Conservation (phyloP, 1,140 invertebrate genomes). For the Onthophagus taurus region DNA sequence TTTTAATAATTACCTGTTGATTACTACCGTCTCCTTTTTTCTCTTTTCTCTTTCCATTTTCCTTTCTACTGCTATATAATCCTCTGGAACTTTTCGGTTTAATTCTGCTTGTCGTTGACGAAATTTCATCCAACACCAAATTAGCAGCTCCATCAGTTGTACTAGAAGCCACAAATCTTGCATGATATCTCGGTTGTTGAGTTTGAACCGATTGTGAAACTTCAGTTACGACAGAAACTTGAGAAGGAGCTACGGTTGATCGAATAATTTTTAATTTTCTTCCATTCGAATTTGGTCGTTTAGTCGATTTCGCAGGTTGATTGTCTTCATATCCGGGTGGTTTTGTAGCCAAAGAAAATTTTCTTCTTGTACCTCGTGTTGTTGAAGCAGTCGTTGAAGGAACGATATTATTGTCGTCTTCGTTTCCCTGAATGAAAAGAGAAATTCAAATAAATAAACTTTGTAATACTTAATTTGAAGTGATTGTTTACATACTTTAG, state of each 20-base stretch:
- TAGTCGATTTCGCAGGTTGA: background rate
- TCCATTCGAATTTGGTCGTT: conserved; percentile 11
- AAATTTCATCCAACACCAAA: background rate
- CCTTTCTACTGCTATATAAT: conserved; percentile 16
- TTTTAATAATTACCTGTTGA: conserved; percentile 8
- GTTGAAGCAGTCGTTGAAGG: conserved; percentile 15
- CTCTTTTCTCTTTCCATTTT: background rate
- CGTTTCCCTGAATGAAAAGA: conserved; percentile 26
- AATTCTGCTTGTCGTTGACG: conserved; percentile 4
- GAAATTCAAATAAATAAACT: no score
- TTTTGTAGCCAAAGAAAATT: conserved; percentile 21
- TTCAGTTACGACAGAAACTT: conserved; percentile 6
- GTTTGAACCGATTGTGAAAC: background rate
- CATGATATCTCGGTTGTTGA: conserved; percentile 19
- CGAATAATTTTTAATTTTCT: conserved; percentile 17
- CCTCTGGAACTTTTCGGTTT: conserved; percentile 18
- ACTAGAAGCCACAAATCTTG: conserved; percentile 16
- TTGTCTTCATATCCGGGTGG: conserved; percentile 13
- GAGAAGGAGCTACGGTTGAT: conserved; percentile 14
- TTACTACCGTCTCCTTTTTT: conserved; percentile 3
- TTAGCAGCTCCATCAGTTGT: background rate
- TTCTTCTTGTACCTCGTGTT: conserved; percentile 17
- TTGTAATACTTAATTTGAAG: no score
- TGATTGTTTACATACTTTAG: no score
- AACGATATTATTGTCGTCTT: conserved; percentile 27